Percentiles rank a stretch among this genome's conserved stretches.
Evolutionary conservation across 2,113 vertebrate genomes (phyloP).

Genomic region (Columba janthina): DNA sequence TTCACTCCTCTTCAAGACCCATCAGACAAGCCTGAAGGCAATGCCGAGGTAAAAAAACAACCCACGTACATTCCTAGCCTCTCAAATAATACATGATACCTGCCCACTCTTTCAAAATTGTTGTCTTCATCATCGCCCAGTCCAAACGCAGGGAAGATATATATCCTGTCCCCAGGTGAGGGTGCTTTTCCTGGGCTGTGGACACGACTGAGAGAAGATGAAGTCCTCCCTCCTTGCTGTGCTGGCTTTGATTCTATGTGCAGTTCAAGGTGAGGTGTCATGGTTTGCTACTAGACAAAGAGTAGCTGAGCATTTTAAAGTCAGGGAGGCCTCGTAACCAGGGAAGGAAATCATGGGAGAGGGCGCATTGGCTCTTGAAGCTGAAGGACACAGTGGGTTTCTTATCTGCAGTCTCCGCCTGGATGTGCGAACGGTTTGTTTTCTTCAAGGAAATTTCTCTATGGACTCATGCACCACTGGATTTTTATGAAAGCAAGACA

Average conservation of each 20-base stretch:
- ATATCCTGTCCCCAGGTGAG: conserved; percentile 46
- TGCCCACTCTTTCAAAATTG: conserved; percentile 60
- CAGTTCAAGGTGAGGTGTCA: conserved; percentile 36
- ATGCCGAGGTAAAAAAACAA: background rate
- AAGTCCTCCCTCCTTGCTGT: background rate
- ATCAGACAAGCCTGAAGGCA: conserved; percentile 30
- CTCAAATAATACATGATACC: conserved; percentile 2
- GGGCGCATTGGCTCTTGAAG: background rate
- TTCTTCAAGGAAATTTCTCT: background rate
- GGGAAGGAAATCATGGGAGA: background rate
- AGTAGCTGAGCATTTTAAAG: fast-evolving
- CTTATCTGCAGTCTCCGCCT: background rate
- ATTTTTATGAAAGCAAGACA: background rate
- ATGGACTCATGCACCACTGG: fast-evolving
- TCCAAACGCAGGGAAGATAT: conserved; percentile 22
- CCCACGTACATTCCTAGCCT: conserved; percentile 41
- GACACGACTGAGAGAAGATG: conserved; percentile 22
- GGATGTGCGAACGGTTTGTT: background rate
- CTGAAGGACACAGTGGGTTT: background rate
- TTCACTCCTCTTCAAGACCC: conserved; percentile 40
- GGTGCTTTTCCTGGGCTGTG: conserved; percentile 8
- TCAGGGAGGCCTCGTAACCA: fast-evolving
- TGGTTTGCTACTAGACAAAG: background rate
- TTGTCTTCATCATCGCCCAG: conserved; percentile 10
- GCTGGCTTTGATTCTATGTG: conserved; percentile 11